These are phyloP conservation scores for Chaetophractus vellerosus DNA, from an alignment of 2,797 vertebrate genomes.

Conservation along the genomic window DNA sequence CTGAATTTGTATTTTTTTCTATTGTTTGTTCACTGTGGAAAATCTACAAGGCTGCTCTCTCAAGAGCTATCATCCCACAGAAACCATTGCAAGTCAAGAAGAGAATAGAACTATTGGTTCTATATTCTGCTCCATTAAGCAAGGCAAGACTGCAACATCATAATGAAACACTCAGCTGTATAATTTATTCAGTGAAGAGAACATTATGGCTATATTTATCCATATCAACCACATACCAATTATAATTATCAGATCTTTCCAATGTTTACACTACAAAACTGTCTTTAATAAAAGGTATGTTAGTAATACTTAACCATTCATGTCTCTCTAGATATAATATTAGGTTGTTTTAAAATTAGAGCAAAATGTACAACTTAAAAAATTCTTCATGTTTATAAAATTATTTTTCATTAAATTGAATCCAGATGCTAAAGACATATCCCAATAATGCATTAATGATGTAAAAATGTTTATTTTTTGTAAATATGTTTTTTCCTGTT, in stretches of 20 bases:
- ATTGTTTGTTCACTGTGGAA: background rate
- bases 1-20: background rate
- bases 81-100: slow-evolving; percentile 41
- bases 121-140: slow-evolving; percentile 67
- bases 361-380: background rate
- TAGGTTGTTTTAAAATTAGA: slow-evolving; percentile 32
- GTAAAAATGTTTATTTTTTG: background rate
- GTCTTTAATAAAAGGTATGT: slow-evolving; percentile 53
- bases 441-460: background rate
- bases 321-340: background rate
- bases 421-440: slow-evolving; percentile 21
- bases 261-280: slow-evolving; percentile 65
- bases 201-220: slow-evolving; percentile 62
- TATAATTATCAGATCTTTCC: slow-evolving; percentile 33
- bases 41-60: background rate
- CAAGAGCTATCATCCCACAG: slow-evolving; percentile 10
- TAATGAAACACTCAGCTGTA: slow-evolving; percentile 65
- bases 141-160: slow-evolving; percentile 53
- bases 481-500: background rate
- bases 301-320: background rate
- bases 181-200: slow-evolving; percentile 71
- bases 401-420: slow-evolving; percentile 60
- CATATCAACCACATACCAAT: slow-evolving; percentile 55
- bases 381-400: background rate
- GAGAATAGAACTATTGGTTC: background rate